These are phyloP conservation scores for Listrodromus nycthemerus DNA, from an alignment of 2,888 invertebrate genomes.

Conservation along the genomic window DNA sequence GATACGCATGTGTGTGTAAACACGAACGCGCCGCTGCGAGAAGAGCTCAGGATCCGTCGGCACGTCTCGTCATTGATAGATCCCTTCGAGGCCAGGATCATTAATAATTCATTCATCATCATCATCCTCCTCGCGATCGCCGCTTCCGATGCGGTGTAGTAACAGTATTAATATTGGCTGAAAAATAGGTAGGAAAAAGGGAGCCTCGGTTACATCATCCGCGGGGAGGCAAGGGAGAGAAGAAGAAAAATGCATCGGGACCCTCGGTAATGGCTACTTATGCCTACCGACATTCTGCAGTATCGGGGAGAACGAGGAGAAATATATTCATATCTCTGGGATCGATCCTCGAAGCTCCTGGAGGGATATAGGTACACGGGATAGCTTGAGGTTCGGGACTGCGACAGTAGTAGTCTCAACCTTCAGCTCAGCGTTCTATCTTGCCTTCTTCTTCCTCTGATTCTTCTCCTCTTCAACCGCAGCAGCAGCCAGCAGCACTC, in stretches of 20 bases:
- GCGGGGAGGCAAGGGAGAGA: neutral
- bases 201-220: constrained; percentile 2
- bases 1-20: constrained; percentile 17
- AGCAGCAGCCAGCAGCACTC: constrained; percentile 66
- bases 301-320: constrained; percentile 50
- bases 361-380: constrained; percentile 46
- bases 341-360: constrained; percentile 78
- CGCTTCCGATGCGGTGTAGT: constrained; percentile 43
- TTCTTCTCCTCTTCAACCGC: constrained; percentile 55
- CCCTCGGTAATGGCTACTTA: constrained; percentile 64
- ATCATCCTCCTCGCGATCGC: constrained; percentile 61
- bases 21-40: constrained; percentile 18
- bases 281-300: constrained; percentile 17
- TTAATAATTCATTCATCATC: constrained; percentile 84
- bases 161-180: constrained; percentile 33
- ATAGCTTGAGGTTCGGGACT: constrained; percentile 28
- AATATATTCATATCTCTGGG: constrained; percentile 79
- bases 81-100: constrained; percentile 75
- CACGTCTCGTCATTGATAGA: constrained; percentile 77
- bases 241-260: constrained; percentile 32
- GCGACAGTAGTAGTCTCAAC: constrained; percentile 57
- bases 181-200: constrained; percentile 5
- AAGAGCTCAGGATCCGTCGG: constrained; percentile 58
- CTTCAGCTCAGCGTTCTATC: constrained; percentile 68
- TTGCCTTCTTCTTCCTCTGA: constrained; percentile 64